Conservation (phyloP, 2,797 vertebrate genomes). For the Rhynchotus rufescens region DNA sequence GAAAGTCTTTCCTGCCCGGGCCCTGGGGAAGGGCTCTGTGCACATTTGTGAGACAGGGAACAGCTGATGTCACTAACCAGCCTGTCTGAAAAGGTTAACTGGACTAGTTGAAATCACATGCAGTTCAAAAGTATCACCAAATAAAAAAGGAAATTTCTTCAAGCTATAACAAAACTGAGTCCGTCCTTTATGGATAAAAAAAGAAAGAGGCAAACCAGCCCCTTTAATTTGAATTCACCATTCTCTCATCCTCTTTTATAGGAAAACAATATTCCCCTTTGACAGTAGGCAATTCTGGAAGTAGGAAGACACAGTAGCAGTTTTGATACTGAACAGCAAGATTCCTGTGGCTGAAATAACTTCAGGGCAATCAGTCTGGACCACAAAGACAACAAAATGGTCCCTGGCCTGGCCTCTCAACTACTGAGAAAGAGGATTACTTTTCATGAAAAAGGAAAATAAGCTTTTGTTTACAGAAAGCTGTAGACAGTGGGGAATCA, state of each 20-base stretch:
- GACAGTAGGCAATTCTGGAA: not conserved
- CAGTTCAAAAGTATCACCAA: not conserved
- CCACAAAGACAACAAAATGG: not conserved
- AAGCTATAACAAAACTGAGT: not conserved
- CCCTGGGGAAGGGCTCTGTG: not conserved
- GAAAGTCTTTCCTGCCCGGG: slow-evolving; percentile 30
- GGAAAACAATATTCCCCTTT: not conserved
- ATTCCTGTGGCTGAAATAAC: slow-evolving; percentile 3
- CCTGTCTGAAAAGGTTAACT: not conserved
- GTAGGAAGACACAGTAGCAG: not conserved
- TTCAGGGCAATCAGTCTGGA: not conserved
- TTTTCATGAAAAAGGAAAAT: not conserved
- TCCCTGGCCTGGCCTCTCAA: not conserved
- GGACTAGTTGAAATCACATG: not conserved
- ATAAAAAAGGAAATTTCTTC: not conserved
- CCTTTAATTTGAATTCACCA: not conserved
- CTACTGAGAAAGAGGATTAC: not conserved
- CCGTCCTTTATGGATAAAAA: not conserved
- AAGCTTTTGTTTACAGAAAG: not conserved
- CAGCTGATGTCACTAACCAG: not conserved
- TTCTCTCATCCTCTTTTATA: not conserved
- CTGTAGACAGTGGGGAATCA: not conserved
- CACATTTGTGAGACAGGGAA: not conserved
- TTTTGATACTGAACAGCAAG: not conserved
- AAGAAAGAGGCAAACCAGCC: not conserved